These are phyloP conservation scores for Drosophila merina DNA, from an alignment of 2,888 invertebrate species.

Conservation along the genomic window DNA sequence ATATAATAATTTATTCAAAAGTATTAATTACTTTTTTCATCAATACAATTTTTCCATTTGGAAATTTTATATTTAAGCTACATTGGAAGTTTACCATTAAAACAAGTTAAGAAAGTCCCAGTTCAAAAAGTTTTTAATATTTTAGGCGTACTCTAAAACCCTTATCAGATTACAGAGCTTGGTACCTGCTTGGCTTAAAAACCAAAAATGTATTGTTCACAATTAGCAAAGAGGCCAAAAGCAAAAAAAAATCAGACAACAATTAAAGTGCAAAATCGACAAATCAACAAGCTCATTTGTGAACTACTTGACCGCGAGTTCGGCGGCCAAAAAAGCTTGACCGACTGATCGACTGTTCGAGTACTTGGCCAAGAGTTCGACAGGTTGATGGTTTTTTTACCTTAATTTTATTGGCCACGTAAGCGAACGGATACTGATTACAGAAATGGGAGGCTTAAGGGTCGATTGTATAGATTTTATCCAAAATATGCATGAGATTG, in stretches of 20 bases:
- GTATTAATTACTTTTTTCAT: neutral
- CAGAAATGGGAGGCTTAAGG: slow-evolving; percentile 4
- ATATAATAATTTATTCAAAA: neutral
- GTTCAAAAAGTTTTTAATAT: too few species aligned
- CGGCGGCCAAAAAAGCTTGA: slow-evolving; percentile 22
- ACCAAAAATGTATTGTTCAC: neutral
- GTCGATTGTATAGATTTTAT: slow-evolving; percentile 24
- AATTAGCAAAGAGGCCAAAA: slow-evolving; percentile 16
- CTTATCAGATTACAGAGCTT: slow-evolving; percentile 29
- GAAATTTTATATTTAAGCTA: too few species aligned
- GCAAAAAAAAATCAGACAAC: slow-evolving; percentile 39
- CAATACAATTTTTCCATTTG: neutral
- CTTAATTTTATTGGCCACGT: slow-evolving; percentile 14
- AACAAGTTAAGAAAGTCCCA: neutral
- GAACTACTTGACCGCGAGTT: slow-evolving; percentile 24
- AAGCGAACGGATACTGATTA: slow-evolving; percentile 11
- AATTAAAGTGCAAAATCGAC: slow-evolving; percentile 63
- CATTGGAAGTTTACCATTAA: too few species aligned
- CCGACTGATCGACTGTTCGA: slow-evolving; percentile 23
- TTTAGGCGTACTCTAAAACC: neutral
- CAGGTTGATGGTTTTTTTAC: slow-evolving; percentile 12
- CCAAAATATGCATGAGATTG: neutral
- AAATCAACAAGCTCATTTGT: slow-evolving; percentile 48
- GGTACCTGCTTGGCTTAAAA: neutral
- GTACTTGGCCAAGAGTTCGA: slow-evolving; percentile 16